These are phyloP conservation scores for Limosa lapponica DNA, from an alignment of 2,797 vertebrate species.

Conservation along the genomic window DNA sequence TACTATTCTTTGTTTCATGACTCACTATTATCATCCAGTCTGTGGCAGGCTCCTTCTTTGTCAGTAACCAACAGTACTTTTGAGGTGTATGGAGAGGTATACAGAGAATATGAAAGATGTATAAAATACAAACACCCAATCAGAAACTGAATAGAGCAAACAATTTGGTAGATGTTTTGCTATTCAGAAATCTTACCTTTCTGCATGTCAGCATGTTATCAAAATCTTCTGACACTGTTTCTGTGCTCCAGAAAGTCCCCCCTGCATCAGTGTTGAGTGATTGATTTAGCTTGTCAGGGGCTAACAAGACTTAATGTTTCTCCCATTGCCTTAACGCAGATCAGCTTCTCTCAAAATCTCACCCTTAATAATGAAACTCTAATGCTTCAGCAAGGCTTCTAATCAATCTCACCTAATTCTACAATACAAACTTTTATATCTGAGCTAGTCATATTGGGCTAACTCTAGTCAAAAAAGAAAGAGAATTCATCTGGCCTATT, in stretches of 20 bases:
- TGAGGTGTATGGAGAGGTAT: not conserved
- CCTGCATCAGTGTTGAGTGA: not conserved
- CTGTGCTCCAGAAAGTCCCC: not conserved
- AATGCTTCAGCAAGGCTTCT: not conserved
- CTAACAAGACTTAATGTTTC: not conserved
- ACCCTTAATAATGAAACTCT: not conserved
- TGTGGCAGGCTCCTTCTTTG: not conserved
- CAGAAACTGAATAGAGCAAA: not conserved
- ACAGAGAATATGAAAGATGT: not conserved
- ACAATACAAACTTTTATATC: not conserved
- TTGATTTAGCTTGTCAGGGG: not conserved
- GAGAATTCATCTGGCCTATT: not conserved
- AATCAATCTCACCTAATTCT: not conserved
- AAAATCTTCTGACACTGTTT: not conserved
- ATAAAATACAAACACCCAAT: not conserved
- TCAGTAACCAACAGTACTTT: not conserved
- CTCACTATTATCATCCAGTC: not conserved
- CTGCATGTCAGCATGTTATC: not conserved
- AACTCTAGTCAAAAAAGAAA: not conserved
- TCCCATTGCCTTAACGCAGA: not conserved
- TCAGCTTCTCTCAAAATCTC: not conserved
- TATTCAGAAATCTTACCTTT: not conserved
- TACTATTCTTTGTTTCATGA: not conserved
- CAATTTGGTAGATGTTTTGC: not conserved
- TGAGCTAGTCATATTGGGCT: not conserved